Conservation (phyloP, 2,797 vertebrate genomes). For the Diglossa cyanea region DNA sequence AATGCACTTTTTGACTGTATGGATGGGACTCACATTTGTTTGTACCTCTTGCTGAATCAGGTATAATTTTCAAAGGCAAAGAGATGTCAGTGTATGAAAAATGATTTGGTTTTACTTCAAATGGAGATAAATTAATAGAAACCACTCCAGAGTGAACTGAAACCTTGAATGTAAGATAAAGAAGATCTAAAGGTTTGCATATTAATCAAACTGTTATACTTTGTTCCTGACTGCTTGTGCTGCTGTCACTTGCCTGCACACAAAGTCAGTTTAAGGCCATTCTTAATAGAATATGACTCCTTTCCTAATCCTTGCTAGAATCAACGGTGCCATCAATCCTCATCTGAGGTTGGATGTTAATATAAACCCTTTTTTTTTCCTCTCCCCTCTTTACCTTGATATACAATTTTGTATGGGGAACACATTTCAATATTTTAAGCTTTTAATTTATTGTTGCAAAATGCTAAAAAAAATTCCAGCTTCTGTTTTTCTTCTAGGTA, state of each 20-base stretch:
- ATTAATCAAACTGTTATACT: constrained; percentile 16
- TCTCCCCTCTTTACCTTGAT: background rate
- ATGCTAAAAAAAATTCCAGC: background rate
- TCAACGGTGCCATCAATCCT: background rate
- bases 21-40: background rate
- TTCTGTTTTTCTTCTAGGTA: background rate
- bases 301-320: background rate
- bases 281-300: background rate
- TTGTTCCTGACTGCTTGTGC: background rate
- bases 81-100: background rate
- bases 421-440: background rate
- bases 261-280: background rate
- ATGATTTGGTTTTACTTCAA: constrained; percentile 8
- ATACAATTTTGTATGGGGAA: background rate
- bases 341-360: background rate
- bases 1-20: background rate
- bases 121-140: constrained; percentile 41
- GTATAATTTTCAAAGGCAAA: background rate
- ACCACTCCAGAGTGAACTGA: background rate
- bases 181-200: constrained; percentile 5
- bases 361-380: background rate
- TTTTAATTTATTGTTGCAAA: background rate
- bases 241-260: background rate
- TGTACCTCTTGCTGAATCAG: background rate
- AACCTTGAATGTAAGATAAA: constrained; percentile 11